Evolutionary conservation across 2,113 vertebrate genomes (phyloP), one percentile per base, ranked within the genome.

Genomic region (Pithys albifrons): DNA sequence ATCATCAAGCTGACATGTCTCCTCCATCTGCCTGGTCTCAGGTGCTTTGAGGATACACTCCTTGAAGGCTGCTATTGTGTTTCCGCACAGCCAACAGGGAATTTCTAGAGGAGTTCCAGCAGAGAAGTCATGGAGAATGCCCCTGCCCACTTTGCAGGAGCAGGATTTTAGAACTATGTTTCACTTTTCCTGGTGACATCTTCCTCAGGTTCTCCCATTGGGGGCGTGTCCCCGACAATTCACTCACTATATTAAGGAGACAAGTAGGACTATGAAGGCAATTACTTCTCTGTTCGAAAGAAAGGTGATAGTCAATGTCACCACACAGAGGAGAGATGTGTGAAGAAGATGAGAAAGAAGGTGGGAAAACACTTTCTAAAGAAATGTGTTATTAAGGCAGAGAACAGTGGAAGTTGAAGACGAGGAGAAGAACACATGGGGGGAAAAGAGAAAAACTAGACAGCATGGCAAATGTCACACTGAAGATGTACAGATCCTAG

Each of bases 1-100:
- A 88, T 81, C 79, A 67, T 75, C 88, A 76, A 94, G 78, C 37
- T 14, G 14, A 74, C 74, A 94, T 8, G 33, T 64, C 86, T 93
- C 81, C 77, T 93, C 96, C 94, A 92, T 96, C 96, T 96, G 91
- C 85, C 74, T 93, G 22, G 37, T 81, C 81, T 90, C 66, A 86
- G 61, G 55, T 33, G 19, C 51, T 93, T 93, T 90, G 24, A 94
- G 65, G 74, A 90, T 82, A 59, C 41, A 22, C 51, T 92, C 19
- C 57, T 62, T 74, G 1, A 81, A 93, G 73, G 35, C 70, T 95
- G 65, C 61, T 75, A 79, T 75, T 85, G 80, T 89, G 45, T 57
- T 94, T 75, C 57, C 90, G 54, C 41, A 41, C 23, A 82, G 83
- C 48, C 75, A 77, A 33, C 12, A 39, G 59, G 65, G 73, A 84